Percentiles rank a stretch among this genome's conserved stretches.
These are phyloP conservation scores for Thera britannica DNA, from an alignment of 2,888 invertebrate genomes.

Conservation along the genomic window DNA sequence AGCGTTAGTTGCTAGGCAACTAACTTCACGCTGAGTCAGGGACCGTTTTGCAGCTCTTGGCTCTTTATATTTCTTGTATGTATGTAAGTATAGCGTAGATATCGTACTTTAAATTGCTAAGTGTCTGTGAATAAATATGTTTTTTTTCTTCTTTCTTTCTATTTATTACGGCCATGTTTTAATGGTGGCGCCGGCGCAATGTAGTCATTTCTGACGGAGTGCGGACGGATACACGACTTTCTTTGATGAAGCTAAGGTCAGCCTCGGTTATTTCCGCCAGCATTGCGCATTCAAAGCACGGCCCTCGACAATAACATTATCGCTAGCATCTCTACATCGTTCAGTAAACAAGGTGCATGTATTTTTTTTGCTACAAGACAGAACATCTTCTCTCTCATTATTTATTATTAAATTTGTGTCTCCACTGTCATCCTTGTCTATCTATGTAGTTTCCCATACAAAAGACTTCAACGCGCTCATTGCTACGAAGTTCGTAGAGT, in stretches of 20 bases:
- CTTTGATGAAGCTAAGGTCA: slow-evolving; percentile 25
- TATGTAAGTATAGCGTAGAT: too few species aligned
- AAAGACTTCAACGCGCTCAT: slow-evolving; percentile 21
- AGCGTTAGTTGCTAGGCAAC: too few species aligned
- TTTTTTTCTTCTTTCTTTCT: too few species aligned
- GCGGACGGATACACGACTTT: slow-evolving; percentile 12
- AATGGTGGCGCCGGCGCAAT: not conserved
- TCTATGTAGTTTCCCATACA: not conserved
- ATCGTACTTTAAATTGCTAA: too few species aligned
- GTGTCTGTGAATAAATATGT: too few species aligned
- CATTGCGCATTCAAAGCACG: slow-evolving; percentile 24
- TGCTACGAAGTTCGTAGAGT: slow-evolving; percentile 16
- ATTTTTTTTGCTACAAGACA: not conserved
- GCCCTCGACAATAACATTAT: slow-evolving; percentile 14
- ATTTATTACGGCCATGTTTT: not conserved
- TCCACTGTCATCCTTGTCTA: not conserved
- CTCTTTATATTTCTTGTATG: too few species aligned
- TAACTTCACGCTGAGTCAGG: too few species aligned
- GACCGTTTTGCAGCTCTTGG: too few species aligned
- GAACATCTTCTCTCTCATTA: not conserved
- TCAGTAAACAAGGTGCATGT: slow-evolving; percentile 11
- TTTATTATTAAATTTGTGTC: not conserved
- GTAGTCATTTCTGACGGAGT: not conserved
- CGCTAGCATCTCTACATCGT: slow-evolving; percentile 7
- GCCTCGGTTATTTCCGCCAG: slow-evolving; percentile 27